Base-by-base conservation (phyloP, 2,113 vertebrate genomes). In the Panthera tigris region DNA sequence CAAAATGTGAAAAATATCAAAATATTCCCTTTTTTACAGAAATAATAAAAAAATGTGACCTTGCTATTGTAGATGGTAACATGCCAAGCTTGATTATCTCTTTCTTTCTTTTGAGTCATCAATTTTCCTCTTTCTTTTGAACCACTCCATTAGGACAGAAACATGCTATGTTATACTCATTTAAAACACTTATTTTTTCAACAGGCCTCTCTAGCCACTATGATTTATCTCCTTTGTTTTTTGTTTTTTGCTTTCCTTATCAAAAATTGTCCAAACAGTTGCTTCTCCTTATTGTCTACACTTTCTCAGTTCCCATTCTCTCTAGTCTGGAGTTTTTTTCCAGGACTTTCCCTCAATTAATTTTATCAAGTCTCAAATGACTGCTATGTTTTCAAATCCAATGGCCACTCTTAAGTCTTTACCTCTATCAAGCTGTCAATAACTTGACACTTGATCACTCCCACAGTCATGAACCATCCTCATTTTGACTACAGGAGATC, bases 1-100 rank as follows among this genome's bases (percentile, higher is more conserved):
- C 25, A 68, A 95, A 91, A 90, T 78, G 74, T 91, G 90, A 83
- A 97, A 96, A 95, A 91, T 80, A n/a, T 89, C 81, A 91, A 78
- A 89, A 91, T 39, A 89, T 87, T 21, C 48, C 29, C 16, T 10
- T 2, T 85, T 96, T 84, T 93, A 85, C 14, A 80, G 90, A 57
- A 91, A 89, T 65, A 95, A 89, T 76, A 25, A 33, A 86, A 86
- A 96, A 31, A 4, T 71, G 4, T 94, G 83, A 85, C 71, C 68
- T 89, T 66, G 52, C 61, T 86, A 71, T 92, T 92, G 52, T 82
- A 15, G 16, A 7, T 48, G 12, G 48, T 80, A 88, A 91, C 71
- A 89, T 65, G 87, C 69, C 69, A 95, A 94, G 63, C 36, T 93
- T 88, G 65, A 91, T 93, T 93, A 68, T 80, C 12, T 68, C 23